Evolutionary conservation across 2,888 invertebrate species (phyloP).

Genomic region (Pseudolycoriella hygida): DNA sequence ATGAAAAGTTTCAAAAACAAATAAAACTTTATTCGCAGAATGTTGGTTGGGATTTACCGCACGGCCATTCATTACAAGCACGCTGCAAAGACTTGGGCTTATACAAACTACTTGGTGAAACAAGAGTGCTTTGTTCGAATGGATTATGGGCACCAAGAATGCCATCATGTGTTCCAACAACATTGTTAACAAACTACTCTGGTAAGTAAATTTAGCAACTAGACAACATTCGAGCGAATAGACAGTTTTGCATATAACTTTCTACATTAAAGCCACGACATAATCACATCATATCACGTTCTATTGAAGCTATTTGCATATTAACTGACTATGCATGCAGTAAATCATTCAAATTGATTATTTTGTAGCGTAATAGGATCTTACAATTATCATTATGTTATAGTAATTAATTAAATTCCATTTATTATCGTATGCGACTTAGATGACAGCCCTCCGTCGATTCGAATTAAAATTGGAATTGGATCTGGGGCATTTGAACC

Average conservation of each 20-base stretch:
- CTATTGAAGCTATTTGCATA: no score
- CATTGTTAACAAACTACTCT: constrained; percentile 69
- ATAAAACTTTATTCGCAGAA: constrained; percentile 22
- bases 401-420: no score
- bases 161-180: constrained; percentile 75
- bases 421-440: constrained; percentile 9
- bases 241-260: no score
- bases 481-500: constrained; percentile 69
- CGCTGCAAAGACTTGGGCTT: constrained; percentile 67
- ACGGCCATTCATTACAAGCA: constrained; percentile 56
- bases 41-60: constrained; percentile 50
- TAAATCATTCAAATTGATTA: no score
- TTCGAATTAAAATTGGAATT: constrained; percentile 54
- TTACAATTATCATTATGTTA: no score
- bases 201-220: constrained; percentile 29
- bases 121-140: constrained; percentile 60
- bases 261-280: no score
- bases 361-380: no score
- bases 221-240: no score
- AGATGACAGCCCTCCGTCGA: constrained; percentile 72
- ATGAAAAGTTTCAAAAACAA: not conserved
- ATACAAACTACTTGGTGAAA: constrained; percentile 67
- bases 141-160: constrained; percentile 60
- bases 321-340: no score
- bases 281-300: no score